Evolutionary conservation across 2,888 invertebrate species (phyloP), one percentile per base, ranked within the genome.

Genomic region (Mimachlamys varia): DNA sequence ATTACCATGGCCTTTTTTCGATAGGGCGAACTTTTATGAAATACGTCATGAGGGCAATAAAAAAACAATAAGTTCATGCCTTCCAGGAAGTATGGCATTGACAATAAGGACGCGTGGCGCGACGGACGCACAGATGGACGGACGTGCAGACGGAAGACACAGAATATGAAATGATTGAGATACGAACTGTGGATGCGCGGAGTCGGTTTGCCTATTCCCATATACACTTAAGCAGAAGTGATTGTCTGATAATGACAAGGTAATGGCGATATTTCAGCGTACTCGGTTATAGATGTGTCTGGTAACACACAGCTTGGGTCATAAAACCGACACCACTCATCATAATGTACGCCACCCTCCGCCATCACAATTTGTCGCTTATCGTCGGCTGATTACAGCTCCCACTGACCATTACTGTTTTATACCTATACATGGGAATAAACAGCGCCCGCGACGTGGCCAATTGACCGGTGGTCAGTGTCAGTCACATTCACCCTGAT

Each of bases 291-390:
- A 76, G 76, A 76, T 76, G 76, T 76, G 76, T 76, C 76, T 76
- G 33, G 76, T 76, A 76, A 76, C 76, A 76, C 27, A 76, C 76
- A 76, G 76, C 10, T 15, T 27, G 76, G 33, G 33, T 33, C 33
- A 76, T 76, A 76, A 76, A 76, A 33, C 33, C 33, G 76, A 76
- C 76, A 76, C 76, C 76, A 76, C 76, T 76, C 33, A 76, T 76
- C 76, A 76, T 76, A 76, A 76, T 15, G 76, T 76, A 76, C 33
- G 33, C 76, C 76, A 76, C 33, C 76, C 76, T 76, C 33, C 76
- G 76, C 76, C 76, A 76, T 33, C 76, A 76, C 76, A 76, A 76
- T 76, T 76, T 76, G 76, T 76, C 76, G 33, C 76, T 76, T 17
- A 33, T 76, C 33, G 76, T 33, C 76, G 13, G 22, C 3, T n/a